Conservation (phyloP, 1,140 invertebrate genomes). For the Potamilus streckersoni region DNA sequence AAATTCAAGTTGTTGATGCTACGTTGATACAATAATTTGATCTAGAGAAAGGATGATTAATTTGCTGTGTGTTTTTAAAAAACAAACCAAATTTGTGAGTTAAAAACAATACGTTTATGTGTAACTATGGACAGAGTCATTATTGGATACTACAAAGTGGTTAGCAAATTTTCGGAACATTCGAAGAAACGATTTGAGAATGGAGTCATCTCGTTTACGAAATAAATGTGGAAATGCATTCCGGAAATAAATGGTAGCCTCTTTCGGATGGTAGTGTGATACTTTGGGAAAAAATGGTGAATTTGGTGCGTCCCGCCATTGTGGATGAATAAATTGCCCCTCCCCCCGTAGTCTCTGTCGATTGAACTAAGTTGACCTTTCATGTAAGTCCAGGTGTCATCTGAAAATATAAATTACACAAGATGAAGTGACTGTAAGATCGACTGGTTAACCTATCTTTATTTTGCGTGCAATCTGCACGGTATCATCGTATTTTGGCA, state of each 20-base stretch:
- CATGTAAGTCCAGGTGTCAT: conserved; percentile 66
- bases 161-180: conserved; percentile 54
- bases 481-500: too few relatives aligned
- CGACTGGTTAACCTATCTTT: too few relatives aligned
- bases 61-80: too few relatives aligned
- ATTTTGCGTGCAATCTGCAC: too few relatives aligned
- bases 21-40: too few relatives aligned
- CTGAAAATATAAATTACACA: conserved; percentile 22
- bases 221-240: conserved; percentile 53
- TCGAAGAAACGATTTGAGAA: conserved; percentile 47
- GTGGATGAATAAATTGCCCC: conserved; percentile 68
- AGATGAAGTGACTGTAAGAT: background rate
- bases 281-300: conserved; percentile 69
- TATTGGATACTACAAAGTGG: too few relatives aligned
- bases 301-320: conserved; percentile 68
- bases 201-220: conserved; percentile 35
- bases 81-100: too few relatives aligned
- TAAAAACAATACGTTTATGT: too few relatives aligned
- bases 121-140: too few relatives aligned
- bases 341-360: conserved; percentile 66
- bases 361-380: conserved; percentile 68
- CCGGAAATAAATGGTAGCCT: conserved; percentile 62
- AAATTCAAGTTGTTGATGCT: too few relatives aligned
- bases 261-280: conserved; percentile 68
- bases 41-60: too few relatives aligned